phyloP scores from a whole-genome alignment of 2,888 invertebrate species.

The Caenorhabditis sp. region DNA sequence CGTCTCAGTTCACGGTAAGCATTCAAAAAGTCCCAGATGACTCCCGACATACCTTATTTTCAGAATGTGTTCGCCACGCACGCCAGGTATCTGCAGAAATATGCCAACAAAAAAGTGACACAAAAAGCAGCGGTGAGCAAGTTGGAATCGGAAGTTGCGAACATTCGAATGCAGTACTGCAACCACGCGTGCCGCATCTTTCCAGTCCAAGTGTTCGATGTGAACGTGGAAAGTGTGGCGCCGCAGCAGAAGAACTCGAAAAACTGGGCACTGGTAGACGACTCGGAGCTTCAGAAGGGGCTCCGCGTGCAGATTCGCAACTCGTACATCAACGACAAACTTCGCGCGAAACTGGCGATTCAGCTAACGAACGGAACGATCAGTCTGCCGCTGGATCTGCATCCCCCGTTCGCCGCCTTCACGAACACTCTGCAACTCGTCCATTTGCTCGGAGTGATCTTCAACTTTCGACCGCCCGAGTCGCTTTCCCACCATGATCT shows the following conservation, averaged over 20 bases:
- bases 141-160: conserved; percentile 22
- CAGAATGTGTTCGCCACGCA: conserved; percentile 23
- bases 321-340: conserved; percentile 47
- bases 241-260: conserved; percentile 17
- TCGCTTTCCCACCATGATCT: conserved; percentile 46
- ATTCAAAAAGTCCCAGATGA: no score
- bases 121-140: background rate
- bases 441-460: conserved; percentile 53
- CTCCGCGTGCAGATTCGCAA: conserved; percentile 29
- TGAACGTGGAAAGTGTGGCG: conserved; percentile 25
- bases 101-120: background rate
- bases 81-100: background rate
- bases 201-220: conserved; percentile 37
- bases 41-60: no score
- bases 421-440: conserved; percentile 59
- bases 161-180: conserved; percentile 23
- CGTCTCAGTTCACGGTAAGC: conserved; percentile 18
- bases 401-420: conserved; percentile 58
- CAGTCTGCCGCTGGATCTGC: conserved; percentile 51
- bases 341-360: conserved; percentile 22
- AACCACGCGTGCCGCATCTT: conserved; percentile 34
- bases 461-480: conserved; percentile 58
- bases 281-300: conserved; percentile 30
- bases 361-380: conserved; percentile 46
- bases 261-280: conserved; percentile 49